Evolutionary conservation across 2,888 invertebrate genomes (phyloP).

Genomic region (Phortica magna): DNA sequence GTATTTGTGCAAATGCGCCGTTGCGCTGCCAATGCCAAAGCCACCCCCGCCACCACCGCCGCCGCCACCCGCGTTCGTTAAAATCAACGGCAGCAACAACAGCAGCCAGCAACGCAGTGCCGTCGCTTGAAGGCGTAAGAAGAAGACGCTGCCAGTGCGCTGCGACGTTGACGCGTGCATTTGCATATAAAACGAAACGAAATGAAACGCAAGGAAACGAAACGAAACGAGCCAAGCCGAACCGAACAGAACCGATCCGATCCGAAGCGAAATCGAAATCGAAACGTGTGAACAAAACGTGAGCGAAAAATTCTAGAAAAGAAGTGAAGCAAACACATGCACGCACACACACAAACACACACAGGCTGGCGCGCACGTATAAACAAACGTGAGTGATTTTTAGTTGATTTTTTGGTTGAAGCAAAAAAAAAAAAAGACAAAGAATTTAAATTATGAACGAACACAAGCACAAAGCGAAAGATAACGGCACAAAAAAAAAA

Average conservation of each 20-base stretch:
- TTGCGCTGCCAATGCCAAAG: conserved; percentile 18
- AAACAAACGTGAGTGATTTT: background rate
- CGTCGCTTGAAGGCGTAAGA: background rate
- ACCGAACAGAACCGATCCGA: too few relatives aligned
- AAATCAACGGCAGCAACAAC: conserved; percentile 27
- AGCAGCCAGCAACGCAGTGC: conserved; percentile 30
- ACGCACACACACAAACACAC: background rate
- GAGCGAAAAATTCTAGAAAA: background rate
- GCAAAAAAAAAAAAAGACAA: background rate
- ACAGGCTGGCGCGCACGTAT: too few relatives aligned
- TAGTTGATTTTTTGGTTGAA: background rate
- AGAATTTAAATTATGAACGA: background rate
- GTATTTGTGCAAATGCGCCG: conserved; percentile 47
- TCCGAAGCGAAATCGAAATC: too few relatives aligned
- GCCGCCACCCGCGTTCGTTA: conserved; percentile 18
- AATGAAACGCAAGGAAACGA: background rate
- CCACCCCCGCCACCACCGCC: background rate
- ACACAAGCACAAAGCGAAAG: background rate
- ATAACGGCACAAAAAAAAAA: conserved; percentile 10
- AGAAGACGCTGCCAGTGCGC: background rate
- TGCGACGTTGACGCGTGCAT: background rate
- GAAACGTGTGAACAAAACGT: background rate
- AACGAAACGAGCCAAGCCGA: too few relatives aligned
- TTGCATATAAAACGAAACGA: conserved; percentile 2
- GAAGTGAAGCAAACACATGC: background rate